These are phyloP conservation scores for Sapayoa aenigma DNA, from an alignment of 2,113 vertebrate genomes.

Conservation along the genomic window DNA sequence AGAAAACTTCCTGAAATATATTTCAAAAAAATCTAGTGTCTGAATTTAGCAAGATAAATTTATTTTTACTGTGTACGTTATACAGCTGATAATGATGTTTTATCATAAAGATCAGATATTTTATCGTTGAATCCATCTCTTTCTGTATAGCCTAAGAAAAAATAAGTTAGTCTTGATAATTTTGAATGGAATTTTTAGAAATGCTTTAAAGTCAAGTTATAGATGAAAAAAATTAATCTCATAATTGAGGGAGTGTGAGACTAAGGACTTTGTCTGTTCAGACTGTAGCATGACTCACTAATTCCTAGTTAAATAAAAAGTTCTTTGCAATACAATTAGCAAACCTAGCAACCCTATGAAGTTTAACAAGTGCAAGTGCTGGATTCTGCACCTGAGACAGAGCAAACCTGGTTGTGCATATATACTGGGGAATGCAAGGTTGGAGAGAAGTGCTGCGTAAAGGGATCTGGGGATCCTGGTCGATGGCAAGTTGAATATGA, in stretches of 20 bases:
- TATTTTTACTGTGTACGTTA: neutral
- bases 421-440: neutral
- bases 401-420: neutral
- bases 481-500: fast-evolving
- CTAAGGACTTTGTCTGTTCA: neutral
- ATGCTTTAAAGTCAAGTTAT: neutral
- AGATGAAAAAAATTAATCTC: neutral
- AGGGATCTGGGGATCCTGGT: neutral
- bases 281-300: neutral
- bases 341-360: neutral
- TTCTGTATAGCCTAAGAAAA: neutral
- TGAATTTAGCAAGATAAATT: fast-evolving
- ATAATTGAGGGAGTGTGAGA: neutral
- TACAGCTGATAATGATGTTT: neutral
- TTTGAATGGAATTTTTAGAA: neutral
- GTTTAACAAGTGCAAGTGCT: neutral
- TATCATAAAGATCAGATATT: neutral
- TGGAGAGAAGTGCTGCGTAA: neutral
- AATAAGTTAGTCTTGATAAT: neutral
- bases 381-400: neutral
- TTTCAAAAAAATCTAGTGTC: neutral
- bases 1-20: neutral
- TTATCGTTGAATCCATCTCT: neutral
- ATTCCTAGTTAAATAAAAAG: neutral
- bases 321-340: neutral